phyloP scores from a whole-genome alignment of 2,888 invertebrate genomes.

The Drosophila monieri region DNA sequence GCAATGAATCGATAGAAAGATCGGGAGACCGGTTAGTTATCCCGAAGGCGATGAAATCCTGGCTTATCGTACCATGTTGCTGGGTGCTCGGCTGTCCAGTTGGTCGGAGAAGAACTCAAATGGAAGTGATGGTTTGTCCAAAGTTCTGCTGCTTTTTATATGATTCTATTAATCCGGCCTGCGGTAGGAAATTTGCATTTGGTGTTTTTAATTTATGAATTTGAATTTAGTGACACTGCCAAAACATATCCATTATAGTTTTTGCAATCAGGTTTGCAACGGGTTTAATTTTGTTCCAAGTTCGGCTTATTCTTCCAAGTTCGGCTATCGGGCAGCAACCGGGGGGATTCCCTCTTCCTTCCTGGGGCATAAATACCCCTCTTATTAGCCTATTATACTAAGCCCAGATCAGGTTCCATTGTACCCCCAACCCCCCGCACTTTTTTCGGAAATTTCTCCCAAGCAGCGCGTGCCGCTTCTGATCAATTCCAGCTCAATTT shows the following conservation, averaged over 20 bases:
- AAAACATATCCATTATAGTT: constrained; percentile 76
- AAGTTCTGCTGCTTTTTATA: constrained; percentile 72
- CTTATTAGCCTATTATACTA: constrained; percentile 15
- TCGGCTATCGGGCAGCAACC: constrained; percentile 8
- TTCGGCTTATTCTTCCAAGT: background rate
- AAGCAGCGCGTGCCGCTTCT: constrained; percentile 48
- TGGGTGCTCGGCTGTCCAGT: constrained; percentile 67
- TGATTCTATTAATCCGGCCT: constrained; percentile 65
- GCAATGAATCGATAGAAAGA: constrained; percentile 29
- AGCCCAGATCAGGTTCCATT: constrained; percentile 53
- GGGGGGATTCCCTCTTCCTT: constrained; percentile 25
- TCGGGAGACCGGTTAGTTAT: constrained; percentile 7
- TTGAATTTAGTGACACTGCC: constrained; percentile 60
- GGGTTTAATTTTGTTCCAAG: constrained; percentile 25
- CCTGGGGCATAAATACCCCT: constrained; percentile 27
- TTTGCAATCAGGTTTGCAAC: constrained; percentile 69
- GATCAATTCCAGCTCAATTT: constrained; percentile 37
- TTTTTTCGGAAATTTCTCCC: constrained; percentile 31
- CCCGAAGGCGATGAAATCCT: constrained; percentile 2
- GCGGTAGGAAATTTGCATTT: constrained; percentile 72
- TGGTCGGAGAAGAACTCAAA: constrained; percentile 71
- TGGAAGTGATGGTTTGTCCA: constrained; percentile 74
- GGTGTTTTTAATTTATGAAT: constrained; percentile 73
- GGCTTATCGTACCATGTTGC: constrained; percentile 70
- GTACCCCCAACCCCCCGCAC: constrained; percentile 17